A percentile compares a stretch with the other conserved stretches of the same genome.
phyloP scores from a whole-genome alignment of 64 coral and sea anemone species.

The Stylophora pistillata region DNA sequence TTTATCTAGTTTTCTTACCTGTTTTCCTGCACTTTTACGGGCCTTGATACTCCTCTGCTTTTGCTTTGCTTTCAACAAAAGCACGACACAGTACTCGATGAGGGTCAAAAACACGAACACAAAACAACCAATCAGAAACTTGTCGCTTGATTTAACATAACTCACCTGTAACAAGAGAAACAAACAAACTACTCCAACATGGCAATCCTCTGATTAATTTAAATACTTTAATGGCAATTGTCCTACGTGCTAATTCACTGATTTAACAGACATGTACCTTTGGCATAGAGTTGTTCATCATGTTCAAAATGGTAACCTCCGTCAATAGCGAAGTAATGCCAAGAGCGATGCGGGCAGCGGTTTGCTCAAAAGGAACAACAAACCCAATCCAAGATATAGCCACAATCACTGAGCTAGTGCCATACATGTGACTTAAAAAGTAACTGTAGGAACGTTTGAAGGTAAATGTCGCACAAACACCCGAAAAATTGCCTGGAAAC shows the following conservation, averaged over 20 bases:
- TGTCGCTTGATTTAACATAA: slow-evolving; percentile 84
- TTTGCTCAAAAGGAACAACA: slow-evolving; percentile 69
- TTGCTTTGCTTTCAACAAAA: slow-evolving; percentile 23
- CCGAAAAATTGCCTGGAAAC: slow-evolving; percentile 65
- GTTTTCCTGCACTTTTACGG: background rate
- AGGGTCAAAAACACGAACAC: slow-evolving; percentile 77
- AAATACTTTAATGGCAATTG: too few species aligned
- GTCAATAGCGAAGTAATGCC: slow-evolving; percentile 79
- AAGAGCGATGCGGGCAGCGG: slow-evolving; percentile 67
- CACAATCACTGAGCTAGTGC: slow-evolving; percentile 69
- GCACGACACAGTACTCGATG: slow-evolving; percentile 65
- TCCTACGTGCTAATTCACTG: too few species aligned
- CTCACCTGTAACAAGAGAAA: slow-evolving; percentile 41
- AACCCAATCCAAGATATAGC: slow-evolving; percentile 84
- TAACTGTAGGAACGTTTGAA: slow-evolving; percentile 70
- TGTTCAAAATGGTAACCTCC: slow-evolving; percentile 71
- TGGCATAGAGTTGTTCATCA: slow-evolving; percentile 83
- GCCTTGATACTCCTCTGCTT: slow-evolving; percentile 1
- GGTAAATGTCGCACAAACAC: slow-evolving; percentile 50
- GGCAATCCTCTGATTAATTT: too few species aligned
- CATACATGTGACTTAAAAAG: slow-evolving; percentile 77
- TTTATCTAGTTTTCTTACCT: too few species aligned
- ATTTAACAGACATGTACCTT: slow-evolving; percentile 25
- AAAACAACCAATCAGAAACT: slow-evolving; percentile 77
- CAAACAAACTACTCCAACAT: too few species aligned